A percentile compares a stretch with the other conserved stretches of the same genome.
phyloP scores from a whole-genome alignment of 2,797 vertebrate species.

The Urophycis tenuis region DNA sequence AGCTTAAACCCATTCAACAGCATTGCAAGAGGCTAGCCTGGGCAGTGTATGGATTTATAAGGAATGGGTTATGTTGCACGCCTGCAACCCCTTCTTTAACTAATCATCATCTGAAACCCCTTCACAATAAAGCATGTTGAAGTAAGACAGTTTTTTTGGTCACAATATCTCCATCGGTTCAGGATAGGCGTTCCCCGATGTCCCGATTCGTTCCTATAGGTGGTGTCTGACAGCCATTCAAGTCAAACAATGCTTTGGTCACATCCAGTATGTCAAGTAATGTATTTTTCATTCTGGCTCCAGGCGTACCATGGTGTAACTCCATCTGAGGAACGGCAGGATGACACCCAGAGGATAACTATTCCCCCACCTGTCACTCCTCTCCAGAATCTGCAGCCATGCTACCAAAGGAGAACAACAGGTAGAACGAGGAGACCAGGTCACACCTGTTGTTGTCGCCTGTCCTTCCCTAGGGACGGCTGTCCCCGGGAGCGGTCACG shows the following conservation, averaged over 20 bases:
- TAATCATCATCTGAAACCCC: background rate
- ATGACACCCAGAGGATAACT: conserved; percentile 51
- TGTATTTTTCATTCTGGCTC: conserved; percentile 22
- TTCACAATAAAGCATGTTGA: too few relatives aligned
- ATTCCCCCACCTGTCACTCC: conserved; percentile 25
- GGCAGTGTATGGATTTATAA: background rate
- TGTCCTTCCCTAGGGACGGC: background rate
- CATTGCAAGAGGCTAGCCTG: background rate
- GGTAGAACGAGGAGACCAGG: conserved; percentile 52
- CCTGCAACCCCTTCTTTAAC: background rate
- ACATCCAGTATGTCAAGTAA: background rate
- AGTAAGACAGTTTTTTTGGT: too few relatives aligned
- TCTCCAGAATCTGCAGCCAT: conserved; percentile 35
- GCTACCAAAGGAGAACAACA: conserved; percentile 53
- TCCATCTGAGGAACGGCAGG: conserved; percentile 43
- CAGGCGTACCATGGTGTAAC: conserved; percentile 47
- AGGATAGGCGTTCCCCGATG: background rate
- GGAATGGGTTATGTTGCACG: background rate
- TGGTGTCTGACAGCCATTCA: too few relatives aligned
- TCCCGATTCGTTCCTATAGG: background rate
- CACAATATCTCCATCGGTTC: too few relatives aligned
- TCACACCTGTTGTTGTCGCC: background rate
- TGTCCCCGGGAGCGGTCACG: too few relatives aligned
- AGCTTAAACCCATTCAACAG: background rate
- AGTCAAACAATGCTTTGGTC: background rate